Evolutionary conservation across 2,797 vertebrate species (phyloP), one percentile per base, ranked within the genome.

Genomic region (Natrix natrix): DNA sequence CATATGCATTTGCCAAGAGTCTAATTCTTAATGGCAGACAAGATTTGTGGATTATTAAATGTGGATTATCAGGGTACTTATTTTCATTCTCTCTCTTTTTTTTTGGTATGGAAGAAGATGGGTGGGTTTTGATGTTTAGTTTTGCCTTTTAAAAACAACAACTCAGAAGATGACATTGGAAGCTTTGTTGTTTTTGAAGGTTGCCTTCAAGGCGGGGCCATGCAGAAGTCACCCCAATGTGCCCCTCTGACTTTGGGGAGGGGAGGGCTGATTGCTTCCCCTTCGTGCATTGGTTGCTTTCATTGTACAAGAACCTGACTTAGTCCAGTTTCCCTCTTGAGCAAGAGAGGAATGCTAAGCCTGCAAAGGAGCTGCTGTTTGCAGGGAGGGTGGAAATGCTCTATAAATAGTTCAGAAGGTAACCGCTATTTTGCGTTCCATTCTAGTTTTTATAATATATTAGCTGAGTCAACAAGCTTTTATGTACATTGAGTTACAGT

Each of bases 371-470:
- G 91, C 89, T 86, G 91, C 66, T 66, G 12, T 55, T 6, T 28
- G 88, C 60, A 32, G 32, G n/a, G 2, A 83, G 8, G 57, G 32
- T 92, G 91, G 91, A 91, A 89, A 89, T 54, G 28, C 28, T 87
- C 90, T 91, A 92, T 92, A 94, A 92, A 94, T 94, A 94, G 69
- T 90, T 48, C 89, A 52, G 78, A 54, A 61, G 87, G 61, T 86
- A 52, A 89, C 37, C 20, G 69, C 8, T 43, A 20, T 78, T 37
- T 32, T 43, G 17, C 69, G 32, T 78, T 43, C 32, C 17, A 4
- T 43, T 78, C 32, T 78, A 43, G 69, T 78, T 43, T 20, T 20
- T 66, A 66, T 66, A 66, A 78, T 43, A 78, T 78, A 43, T 43
- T 78, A 17, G 32, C 32, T 78, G 16, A 32, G 32, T 78, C 69